Evolutionary conservation across 2,888 invertebrate genomes (phyloP).

Genomic region (Pyrrhia umbra): DNA sequence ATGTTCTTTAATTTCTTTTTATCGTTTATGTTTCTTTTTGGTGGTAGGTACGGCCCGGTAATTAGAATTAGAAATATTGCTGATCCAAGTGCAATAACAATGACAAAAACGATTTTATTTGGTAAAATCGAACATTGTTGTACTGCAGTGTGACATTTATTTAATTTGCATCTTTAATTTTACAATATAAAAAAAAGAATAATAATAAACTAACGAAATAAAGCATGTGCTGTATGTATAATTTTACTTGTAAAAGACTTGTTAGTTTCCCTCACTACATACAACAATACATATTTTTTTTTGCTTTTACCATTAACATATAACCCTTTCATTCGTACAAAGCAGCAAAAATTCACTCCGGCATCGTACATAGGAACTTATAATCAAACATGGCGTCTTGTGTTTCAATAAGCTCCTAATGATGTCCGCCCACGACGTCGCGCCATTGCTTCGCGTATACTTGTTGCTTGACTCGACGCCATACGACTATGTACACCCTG

Average conservation of each 20-base stretch:
- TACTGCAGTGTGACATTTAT: too few relatives aligned
- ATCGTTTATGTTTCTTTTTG: too few relatives aligned
- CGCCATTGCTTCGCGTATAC: conserved; percentile 53
- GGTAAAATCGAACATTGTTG: too few relatives aligned
- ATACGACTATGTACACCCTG: conserved; percentile 51
- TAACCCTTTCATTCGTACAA: neutral
- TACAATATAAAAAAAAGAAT: too few relatives aligned
- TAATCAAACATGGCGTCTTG: conserved; percentile 57
- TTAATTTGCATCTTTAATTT: too few relatives aligned
- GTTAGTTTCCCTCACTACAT: neutral
- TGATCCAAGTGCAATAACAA: too few relatives aligned
- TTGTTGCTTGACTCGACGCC: conserved; percentile 59
- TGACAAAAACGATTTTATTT: too few relatives aligned
- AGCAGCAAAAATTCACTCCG: neutral
- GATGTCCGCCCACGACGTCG: conserved; percentile 66
- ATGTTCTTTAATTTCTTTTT: too few relatives aligned
- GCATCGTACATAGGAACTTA: conserved; percentile 24
- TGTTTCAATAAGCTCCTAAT: conserved; percentile 73
- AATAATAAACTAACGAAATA: too few relatives aligned
- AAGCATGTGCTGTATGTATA: too few relatives aligned
- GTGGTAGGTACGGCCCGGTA: too few relatives aligned
- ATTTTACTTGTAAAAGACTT: neutral
- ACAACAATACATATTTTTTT: neutral
- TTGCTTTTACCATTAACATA: neutral
- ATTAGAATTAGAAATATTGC: too few relatives aligned